Percentiles rank a stretch among this genome's conserved stretches.
Conservation (phyloP, 2,797 vertebrate species). For the Gobionotothen gibberifrons region DNA sequence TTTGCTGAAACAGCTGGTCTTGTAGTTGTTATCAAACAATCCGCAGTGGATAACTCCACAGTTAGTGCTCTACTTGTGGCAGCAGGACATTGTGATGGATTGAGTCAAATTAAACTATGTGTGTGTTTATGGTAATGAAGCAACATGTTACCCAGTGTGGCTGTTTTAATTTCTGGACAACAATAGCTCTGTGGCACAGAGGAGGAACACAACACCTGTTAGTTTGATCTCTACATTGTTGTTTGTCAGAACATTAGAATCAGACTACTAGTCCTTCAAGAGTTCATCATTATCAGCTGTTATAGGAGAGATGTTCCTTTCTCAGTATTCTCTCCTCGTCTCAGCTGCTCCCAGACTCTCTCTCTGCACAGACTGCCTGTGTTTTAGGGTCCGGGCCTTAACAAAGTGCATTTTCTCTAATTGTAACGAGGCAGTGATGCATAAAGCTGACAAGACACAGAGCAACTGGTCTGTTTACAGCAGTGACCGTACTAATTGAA, state of each 20-base stretch:
- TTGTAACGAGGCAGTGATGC: constrained; percentile 58
- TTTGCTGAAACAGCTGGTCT: no score
- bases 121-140: neutral
- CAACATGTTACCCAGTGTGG: neutral
- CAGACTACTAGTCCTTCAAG: neutral
- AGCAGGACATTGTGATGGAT: neutral
- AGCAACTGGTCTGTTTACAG: constrained; percentile 57
- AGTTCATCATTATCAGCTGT: neutral
- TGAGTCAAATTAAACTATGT: neutral
- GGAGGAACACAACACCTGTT: neutral
- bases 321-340: neutral
- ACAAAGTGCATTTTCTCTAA: constrained; percentile 50
- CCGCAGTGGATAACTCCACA: no score
- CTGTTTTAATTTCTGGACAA: neutral
- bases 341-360: constrained; percentile 16
- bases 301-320: neutral
- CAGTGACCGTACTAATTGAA: constrained; percentile 59
- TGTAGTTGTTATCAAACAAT: no score
- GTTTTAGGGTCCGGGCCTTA: constrained; percentile 23
- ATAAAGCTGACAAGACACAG: constrained; percentile 49
- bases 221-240: no score
- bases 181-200: neutral
- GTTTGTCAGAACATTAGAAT: neutral
- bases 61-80: neutral
- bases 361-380: neutral